Conservation (phyloP, 2,113 vertebrate genomes). For the Hippolais icterina region DNA sequence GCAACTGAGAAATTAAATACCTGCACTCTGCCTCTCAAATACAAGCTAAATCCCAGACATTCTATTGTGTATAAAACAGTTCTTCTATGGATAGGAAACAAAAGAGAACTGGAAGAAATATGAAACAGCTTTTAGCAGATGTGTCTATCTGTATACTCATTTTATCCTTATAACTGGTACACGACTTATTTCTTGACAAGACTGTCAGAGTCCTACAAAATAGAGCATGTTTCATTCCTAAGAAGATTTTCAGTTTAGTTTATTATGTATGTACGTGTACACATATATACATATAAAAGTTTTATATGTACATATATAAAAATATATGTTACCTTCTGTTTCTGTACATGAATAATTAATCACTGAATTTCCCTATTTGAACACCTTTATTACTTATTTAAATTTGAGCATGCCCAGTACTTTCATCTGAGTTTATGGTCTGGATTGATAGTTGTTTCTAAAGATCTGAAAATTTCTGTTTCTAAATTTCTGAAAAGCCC, state of each 20-base stretch:
- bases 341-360: neutral
- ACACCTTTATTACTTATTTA: neutral
- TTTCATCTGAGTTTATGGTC: neutral
- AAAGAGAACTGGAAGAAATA: neutral
- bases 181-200: neutral
- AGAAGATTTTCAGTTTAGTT: neutral
- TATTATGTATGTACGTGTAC: neutral
- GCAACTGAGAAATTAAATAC: neutral
- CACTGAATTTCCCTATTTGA: neutral
- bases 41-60: neutral
- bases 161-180: neutral
- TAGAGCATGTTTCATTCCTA: neutral
- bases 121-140: neutral
- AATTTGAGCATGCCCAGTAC: neutral
- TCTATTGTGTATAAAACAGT: neutral
- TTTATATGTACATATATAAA: neutral
- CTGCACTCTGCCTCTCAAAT: neutral
- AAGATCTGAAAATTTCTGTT: neutral
- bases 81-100: neutral
- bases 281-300: neutral
- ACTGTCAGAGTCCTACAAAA: neutral
- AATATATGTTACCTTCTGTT: neutral
- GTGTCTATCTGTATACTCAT: neutral
- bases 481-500: neutral
- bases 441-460: neutral